These are phyloP conservation scores for Sphaeramia orbicularis DNA, from an alignment of 2,797 vertebrate species.

Conservation along the genomic window DNA sequence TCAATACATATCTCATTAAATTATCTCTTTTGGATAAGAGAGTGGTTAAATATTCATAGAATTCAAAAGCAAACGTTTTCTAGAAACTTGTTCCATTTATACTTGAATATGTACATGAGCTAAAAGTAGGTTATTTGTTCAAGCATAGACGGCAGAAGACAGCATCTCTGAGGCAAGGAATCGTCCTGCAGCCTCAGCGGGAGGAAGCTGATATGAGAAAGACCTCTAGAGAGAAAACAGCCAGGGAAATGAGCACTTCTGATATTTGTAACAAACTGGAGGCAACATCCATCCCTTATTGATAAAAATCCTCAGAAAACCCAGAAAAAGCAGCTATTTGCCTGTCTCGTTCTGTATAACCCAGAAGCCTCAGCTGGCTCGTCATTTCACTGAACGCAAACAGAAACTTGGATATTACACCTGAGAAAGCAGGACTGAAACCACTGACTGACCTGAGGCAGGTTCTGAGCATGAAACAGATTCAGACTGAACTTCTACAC, in stretches of 20 bases:
- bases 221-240: conserved; percentile 19
- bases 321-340: conserved; percentile 1
- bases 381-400: not conserved
- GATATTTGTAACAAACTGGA: conserved; percentile 19
- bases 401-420: not conserved
- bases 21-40: conserved; percentile 19
- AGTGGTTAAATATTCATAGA: conserved; percentile 12
- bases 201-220: not conserved
- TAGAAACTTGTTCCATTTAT: not conserved
- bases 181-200: not conserved
- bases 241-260: conserved; percentile 14
- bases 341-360: not conserved
- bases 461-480: not conserved
- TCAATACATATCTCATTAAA: conserved; percentile 10
- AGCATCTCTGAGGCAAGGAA: conserved; percentile 5
- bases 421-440: conserved; percentile 5
- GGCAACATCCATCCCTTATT: conserved; percentile 34
- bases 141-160: not conserved
- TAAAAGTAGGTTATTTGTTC: conserved; percentile 9
- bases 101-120: not conserved
- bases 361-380: not conserved
- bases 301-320: conserved; percentile 18
- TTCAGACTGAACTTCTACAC: not conserved
- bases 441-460: not conserved
- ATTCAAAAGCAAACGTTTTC: conserved; percentile 2